Percentiles rank a stretch among this genome's conserved stretches.
Evolutionary conservation across 2,113 vertebrate genomes (phyloP).

Genomic region (Pollimyrus isidori): DNA sequence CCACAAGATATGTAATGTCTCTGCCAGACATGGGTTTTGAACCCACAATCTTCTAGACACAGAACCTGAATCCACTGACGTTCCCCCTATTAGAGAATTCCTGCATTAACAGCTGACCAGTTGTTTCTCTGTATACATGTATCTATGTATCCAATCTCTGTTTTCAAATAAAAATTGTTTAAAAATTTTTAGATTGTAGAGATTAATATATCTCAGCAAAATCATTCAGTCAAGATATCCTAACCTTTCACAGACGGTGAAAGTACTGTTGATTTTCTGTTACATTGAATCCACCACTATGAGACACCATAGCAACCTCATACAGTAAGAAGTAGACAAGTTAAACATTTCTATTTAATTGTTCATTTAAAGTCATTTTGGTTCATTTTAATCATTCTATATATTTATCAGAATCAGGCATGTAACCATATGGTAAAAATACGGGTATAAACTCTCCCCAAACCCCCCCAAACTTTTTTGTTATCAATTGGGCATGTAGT

Average conservation of each 20-base stretch:
- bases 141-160: neutral
- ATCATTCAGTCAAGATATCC: neutral
- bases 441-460: neutral
- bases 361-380: neutral
- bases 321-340: neutral
- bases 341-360: neutral
- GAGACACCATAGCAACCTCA: neutral
- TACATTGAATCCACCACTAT: neutral
- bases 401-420: neutral
- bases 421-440: neutral
- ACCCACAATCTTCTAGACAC: neutral
- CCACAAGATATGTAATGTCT: neutral
- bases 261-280: too few relatives aligned
- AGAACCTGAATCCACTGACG: neutral
- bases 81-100: neutral
- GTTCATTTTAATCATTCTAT: neutral
- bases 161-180: slow-evolving; percentile 16
- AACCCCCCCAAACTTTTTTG: neutral
- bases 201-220: neutral
- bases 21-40: neutral
- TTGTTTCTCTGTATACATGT: slow-evolving; percentile 8
- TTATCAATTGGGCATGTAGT: neutral
- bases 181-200: neutral
- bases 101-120: neutral
- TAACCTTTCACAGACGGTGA: neutral